Percentiles rank a stretch among this genome's conserved stretches.
Conservation (phyloP, 2,888 invertebrate species). For the Melanargia galathea region DNA sequence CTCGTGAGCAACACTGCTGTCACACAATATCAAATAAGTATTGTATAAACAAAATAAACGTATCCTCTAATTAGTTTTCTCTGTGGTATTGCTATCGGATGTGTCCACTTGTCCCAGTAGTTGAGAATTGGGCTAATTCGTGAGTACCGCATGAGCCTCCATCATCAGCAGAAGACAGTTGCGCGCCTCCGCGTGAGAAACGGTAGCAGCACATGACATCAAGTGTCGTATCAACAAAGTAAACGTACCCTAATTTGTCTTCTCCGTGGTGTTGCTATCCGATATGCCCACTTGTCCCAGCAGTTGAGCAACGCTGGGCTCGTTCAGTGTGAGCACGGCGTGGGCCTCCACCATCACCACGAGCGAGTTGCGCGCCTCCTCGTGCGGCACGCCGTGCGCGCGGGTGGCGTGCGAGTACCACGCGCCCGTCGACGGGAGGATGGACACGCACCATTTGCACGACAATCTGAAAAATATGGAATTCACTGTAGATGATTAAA, state of each 20-base stretch:
- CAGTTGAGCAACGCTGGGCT: constrained; percentile 72
- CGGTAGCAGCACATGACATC: constrained; percentile 29
- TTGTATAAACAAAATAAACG: neutral
- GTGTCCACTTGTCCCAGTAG: constrained; percentile 69
- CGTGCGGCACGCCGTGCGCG: constrained; percentile 80
- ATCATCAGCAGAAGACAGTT: constrained; percentile 64
- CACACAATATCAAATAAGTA: too few species aligned
- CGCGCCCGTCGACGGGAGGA: constrained; percentile 79
- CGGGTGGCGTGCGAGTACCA: constrained; percentile 84
- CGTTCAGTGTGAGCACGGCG: constrained; percentile 79
- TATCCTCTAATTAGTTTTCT: constrained; percentile 48
- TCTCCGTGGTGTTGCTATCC: constrained; percentile 52
- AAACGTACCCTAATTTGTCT: constrained; percentile 45
- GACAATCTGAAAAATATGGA: constrained; percentile 64
- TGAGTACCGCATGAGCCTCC: constrained; percentile 84
- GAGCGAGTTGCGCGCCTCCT: constrained; percentile 83
- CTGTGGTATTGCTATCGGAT: constrained; percentile 49
- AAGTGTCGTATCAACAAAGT: neutral
- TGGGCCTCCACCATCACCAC: constrained; percentile 85
- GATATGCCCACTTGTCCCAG: constrained; percentile 68
- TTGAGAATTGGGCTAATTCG: constrained; percentile 72
- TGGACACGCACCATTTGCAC: constrained; percentile 81
- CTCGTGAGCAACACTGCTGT: constrained; percentile 66
- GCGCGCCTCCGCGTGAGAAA: constrained; percentile 81
- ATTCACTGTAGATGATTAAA: too few species aligned